Percentiles rank a stretch among this genome's conserved stretches.
phyloP scores from a whole-genome alignment of 2,888 invertebrate species.

The Phyllotreta striolata region DNA sequence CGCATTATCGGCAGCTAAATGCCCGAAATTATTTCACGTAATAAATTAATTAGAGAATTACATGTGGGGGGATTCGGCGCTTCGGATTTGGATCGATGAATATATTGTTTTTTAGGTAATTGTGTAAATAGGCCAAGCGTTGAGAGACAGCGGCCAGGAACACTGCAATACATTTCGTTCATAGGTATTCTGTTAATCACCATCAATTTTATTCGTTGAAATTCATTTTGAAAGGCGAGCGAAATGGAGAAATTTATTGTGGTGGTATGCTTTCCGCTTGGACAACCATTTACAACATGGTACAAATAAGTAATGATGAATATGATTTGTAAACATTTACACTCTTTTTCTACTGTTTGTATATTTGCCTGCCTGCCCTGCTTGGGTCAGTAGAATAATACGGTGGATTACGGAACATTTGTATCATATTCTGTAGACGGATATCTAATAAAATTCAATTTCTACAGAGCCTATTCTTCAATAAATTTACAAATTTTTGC shows the following conservation, averaged over 20 bases:
- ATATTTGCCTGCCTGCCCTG: constrained; percentile 58
- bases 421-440: constrained; percentile 60
- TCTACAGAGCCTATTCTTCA: not conserved
- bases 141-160: constrained; percentile 40
- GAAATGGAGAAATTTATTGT: constrained; percentile 13
- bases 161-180: constrained; percentile 15
- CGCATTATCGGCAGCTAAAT: constrained; percentile 13
- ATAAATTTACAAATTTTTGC: constrained; percentile 3
- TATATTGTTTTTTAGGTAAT: constrained; percentile 60
- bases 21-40: constrained; percentile 4
- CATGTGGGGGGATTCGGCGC: constrained; percentile 14
- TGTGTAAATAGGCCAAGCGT: constrained; percentile 57
- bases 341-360: constrained; percentile 63
- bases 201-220: not conserved
- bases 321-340: constrained; percentile 63
- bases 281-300: constrained; percentile 60
- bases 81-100: constrained; percentile 29
- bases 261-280: constrained; percentile 39
- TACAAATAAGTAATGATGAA: constrained; percentile 60
- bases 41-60: constrained; percentile 5
- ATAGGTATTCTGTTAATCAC: not conserved
- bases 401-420: constrained; percentile 52
- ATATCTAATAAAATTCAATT: constrained; percentile 29
- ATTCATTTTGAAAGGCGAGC: not conserved
- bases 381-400: constrained; percentile 53